Conservation (phyloP, 1,140 invertebrate genomes). For the Scaptodrosophila lebanonensis region DNA sequence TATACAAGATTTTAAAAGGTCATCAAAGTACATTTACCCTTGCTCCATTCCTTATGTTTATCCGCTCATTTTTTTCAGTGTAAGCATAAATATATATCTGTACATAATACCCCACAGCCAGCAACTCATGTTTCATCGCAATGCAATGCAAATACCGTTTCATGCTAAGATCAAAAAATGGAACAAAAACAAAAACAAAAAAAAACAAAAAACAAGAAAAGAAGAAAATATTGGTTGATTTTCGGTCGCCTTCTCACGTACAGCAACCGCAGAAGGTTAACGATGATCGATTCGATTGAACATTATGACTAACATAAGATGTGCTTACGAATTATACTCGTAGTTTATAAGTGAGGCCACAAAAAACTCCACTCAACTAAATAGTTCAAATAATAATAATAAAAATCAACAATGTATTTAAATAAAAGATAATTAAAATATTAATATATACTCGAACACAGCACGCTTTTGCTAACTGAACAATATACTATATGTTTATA, state of each 20-base stretch:
- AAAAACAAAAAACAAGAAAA: slow-evolving; percentile 40
- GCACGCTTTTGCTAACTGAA: slow-evolving; percentile 47
- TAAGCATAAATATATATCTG: slow-evolving; percentile 49
- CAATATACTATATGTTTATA: slow-evolving; percentile 48
- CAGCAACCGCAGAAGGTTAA: slow-evolving; percentile 85
- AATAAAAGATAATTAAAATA: slow-evolving; percentile 30
- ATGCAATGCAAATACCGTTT: slow-evolving; percentile 2
- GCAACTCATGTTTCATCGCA: no score
- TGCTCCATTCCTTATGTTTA: slow-evolving; percentile 24
- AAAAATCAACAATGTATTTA: slow-evolving; percentile 23
- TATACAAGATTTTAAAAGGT: no score
- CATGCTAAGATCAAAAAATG: slow-evolving; percentile 31
- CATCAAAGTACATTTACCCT: slow-evolving; percentile 34
- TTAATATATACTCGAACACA: slow-evolving; percentile 15
- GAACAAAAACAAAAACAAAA: slow-evolving; percentile 22
- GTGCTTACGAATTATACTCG: no score
- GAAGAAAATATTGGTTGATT: slow-evolving; percentile 78
- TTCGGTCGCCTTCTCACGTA: slow-evolving; percentile 87
- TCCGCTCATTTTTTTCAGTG: slow-evolving; percentile 61
- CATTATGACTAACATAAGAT: no score
- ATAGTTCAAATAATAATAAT: no score
- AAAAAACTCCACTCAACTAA: no score
- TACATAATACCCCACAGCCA: no score
- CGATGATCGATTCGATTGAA: slow-evolving; percentile 76
- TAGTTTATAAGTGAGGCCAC: no score